Conservation (phyloP, 2,113 vertebrate species). For the Mystacornis crossleyi region DNA sequence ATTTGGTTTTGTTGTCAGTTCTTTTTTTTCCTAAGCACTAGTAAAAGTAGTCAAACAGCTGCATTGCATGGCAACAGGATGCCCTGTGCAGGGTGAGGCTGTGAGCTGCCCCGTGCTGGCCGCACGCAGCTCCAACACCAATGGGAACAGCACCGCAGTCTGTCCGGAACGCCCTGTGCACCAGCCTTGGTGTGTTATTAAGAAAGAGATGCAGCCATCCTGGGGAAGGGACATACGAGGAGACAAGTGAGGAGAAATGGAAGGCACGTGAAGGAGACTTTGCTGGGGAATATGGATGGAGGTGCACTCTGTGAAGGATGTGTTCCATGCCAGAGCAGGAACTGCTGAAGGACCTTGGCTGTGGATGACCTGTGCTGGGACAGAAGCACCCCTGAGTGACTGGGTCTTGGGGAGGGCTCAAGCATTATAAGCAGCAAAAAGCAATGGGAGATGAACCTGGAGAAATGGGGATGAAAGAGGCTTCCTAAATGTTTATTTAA, state of each 20-base stretch:
- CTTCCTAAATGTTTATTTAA: neutral
- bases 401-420: neutral
- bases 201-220: fast-evolving
- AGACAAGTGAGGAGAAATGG: neutral
- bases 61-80: too few species aligned
- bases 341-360: neutral
- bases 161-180: neutral
- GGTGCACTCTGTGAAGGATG: neutral
- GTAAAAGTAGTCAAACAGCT: neutral
- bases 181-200: fast-evolving
- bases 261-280: neutral
- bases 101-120: neutral
- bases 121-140: fast-evolving
- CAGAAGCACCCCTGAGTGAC: fast-evolving
- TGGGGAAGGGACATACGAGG: fast-evolving
- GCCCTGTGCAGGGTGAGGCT: neutral
- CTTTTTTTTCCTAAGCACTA: neutral
- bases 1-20: neutral
- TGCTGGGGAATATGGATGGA: neutral
- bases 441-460: neutral
- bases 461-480: neutral
- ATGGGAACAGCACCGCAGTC: neutral
- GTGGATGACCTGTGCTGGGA: fast-evolving
- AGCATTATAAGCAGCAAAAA: neutral
- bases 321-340: neutral